A percentile compares a stretch with the other conserved stretches of the same genome.
Conservation (phyloP, 1,140 invertebrate genomes). For the Drosophila serrata region DNA sequence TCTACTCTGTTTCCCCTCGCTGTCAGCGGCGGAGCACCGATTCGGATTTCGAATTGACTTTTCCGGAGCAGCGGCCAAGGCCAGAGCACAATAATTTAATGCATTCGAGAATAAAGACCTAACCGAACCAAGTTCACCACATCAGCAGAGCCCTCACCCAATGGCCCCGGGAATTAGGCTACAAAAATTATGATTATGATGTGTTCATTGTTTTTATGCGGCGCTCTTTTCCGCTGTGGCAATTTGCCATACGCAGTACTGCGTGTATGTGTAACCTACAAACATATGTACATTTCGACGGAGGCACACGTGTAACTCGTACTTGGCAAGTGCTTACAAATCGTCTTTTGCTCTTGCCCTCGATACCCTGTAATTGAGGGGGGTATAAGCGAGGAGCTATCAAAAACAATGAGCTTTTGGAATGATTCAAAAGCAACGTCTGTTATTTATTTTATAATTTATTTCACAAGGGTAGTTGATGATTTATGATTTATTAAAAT, state of each 20-base stretch:
- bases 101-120: constrained; percentile 24
- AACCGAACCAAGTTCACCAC: constrained; percentile 22
- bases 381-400: background rate
- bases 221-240: constrained; percentile 49
- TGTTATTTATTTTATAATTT: background rate
- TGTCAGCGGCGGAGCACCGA: constrained; percentile 41
- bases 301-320: constrained; percentile 37
- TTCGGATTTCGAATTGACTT: constrained; percentile 44
- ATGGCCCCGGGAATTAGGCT: constrained; percentile 68
- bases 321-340: constrained; percentile 68
- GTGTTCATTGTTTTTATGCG: constrained; percentile 81
- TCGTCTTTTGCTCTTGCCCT: constrained; percentile 27
- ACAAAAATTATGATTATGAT: constrained; percentile 81
- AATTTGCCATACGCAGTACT: constrained; percentile 59
- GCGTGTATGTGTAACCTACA: constrained; percentile 2
- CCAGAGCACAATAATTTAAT: constrained; percentile 24
- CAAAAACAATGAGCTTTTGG: fast-evolving
- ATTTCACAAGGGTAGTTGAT: too few species aligned
- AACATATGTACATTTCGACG: background rate
- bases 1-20: constrained; percentile 31
- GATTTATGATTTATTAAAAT: too few species aligned
- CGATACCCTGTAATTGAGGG: background rate
- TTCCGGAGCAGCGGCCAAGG: constrained; percentile 25
- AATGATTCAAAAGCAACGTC: background rate
- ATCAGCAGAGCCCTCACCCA: constrained; percentile 20